A percentile compares a stretch with the other conserved stretches of the same genome.
phyloP scores from a whole-genome alignment of 2,113 vertebrate species.

The Coturnix japonica region DNA sequence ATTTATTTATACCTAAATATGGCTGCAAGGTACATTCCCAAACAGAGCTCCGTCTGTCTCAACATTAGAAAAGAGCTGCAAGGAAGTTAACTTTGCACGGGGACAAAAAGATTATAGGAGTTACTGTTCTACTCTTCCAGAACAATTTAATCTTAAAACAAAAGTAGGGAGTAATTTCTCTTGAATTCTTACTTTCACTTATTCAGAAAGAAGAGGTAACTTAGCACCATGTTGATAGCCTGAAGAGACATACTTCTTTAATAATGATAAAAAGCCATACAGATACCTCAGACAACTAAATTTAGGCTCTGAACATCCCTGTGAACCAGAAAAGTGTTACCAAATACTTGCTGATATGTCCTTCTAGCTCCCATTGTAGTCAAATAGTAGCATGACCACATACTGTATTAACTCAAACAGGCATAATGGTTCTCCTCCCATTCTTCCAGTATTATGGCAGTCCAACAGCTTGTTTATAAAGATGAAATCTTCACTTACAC shows the following conservation, averaged over 20 bases:
- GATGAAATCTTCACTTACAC: not conserved
- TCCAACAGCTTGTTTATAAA: not conserved
- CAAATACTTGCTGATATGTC: not conserved
- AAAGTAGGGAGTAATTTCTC: not conserved
- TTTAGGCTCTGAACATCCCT: not conserved
- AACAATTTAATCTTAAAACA: not conserved
- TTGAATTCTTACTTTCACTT: not conserved
- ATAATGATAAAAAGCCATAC: not conserved
- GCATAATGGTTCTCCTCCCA: not conserved
- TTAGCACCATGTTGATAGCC: not conserved
- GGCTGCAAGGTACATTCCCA: not conserved
- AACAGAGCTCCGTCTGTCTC: not conserved
- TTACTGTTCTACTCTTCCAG: not conserved
- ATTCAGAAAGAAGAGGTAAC: not conserved
- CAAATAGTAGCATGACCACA: not conserved
- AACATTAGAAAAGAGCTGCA: not conserved
- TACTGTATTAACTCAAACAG: not conserved
- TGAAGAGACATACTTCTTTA: not conserved
- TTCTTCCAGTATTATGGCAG: not conserved
- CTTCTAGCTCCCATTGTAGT: not conserved
- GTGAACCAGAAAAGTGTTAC: not conserved
- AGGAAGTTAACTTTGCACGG: not conserved
- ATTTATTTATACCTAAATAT: not conserved
- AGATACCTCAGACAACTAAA: not conserved
- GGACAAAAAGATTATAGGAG: not conserved